These are phyloP conservation scores for Drosophila guanche DNA, from an alignment of 1,140 invertebrate species.

Conservation along the genomic window DNA sequence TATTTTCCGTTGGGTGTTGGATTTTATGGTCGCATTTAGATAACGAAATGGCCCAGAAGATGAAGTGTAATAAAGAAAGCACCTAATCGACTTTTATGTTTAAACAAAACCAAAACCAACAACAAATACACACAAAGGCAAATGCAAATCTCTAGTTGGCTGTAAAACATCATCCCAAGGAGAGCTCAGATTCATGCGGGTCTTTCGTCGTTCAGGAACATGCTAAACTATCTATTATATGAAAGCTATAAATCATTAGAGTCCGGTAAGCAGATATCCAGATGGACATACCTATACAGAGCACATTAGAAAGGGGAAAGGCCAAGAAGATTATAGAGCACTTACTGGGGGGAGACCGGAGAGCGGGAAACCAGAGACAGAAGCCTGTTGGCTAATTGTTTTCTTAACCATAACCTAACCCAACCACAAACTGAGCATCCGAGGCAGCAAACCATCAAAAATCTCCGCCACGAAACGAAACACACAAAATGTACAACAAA, in stretches of 20 bases:
- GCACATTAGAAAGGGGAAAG: slow-evolving; percentile 34
- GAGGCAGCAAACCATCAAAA: not conserved
- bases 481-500: not conserved
- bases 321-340: slow-evolving; percentile 1
- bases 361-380: not conserved
- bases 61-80: slow-evolving; percentile 53
- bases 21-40: slow-evolving; percentile 47
- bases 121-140: slow-evolving; percentile 47
- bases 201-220: slow-evolving; percentile 1
- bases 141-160: slow-evolving; percentile 1
- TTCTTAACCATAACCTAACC: slow-evolving; percentile 2
- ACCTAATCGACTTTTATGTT: slow-evolving; percentile 59
- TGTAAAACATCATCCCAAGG: slow-evolving; percentile 46
- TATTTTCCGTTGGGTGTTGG: slow-evolving; percentile 22
- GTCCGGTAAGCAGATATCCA: not conserved
- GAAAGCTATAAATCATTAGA: slow-evolving; percentile 29
- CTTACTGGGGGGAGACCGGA: not conserved
- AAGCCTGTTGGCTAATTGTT: not conserved
- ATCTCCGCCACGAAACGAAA: too few species aligned
- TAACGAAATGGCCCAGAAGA: slow-evolving; percentile 24
- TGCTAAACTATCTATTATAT: slow-evolving; percentile 30
- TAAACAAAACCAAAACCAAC: slow-evolving; percentile 42
- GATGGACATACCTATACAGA: not conserved
- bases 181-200: slow-evolving; percentile 8
- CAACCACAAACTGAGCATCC: not conserved